phyloP scores from a whole-genome alignment of 2,797 vertebrate species.

The Melanotaenia parkinsoni region DNA sequence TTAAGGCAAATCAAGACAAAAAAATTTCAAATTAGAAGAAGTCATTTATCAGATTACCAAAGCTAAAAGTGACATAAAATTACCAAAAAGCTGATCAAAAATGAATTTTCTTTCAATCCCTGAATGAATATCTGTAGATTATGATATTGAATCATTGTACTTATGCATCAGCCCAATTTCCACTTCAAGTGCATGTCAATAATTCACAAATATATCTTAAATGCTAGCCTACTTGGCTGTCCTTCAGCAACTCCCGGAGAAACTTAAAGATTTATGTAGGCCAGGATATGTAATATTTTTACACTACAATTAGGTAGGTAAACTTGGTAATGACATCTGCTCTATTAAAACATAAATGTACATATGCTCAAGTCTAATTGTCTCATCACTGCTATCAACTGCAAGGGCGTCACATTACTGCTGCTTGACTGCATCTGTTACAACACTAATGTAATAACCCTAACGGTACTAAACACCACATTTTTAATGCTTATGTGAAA shows the following conservation, averaged over 20 bases:
- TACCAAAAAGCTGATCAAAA: background rate
- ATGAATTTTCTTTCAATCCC: no score
- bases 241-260: constrained; percentile 21
- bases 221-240: constrained; percentile 14
- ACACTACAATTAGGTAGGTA: background rate
- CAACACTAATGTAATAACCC: constrained; percentile 1
- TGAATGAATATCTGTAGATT: background rate
- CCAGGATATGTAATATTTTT: constrained; percentile 6
- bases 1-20: background rate
- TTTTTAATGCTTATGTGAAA: constrained; percentile 3
- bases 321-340: constrained; percentile 11
- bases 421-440: constrained; percentile 24
- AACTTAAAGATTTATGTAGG: constrained; percentile 21
- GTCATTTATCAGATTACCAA: background rate
- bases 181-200: constrained; percentile 14
- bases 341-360: constrained; percentile 11
- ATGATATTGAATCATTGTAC: background rate
- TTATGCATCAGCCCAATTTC: constrained; percentile 32
- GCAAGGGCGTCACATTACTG: constrained; percentile 30
- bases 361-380: constrained; percentile 23
- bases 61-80: background rate
- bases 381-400: constrained; percentile 1
- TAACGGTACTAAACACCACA: constrained; percentile 21
- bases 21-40: background rate
- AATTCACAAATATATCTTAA: constrained; percentile 20